A percentile compares a stretch with the other conserved stretches of the same genome.
These are phyloP conservation scores for Scolopax mira DNA, from an alignment of 2,113 vertebrate species.

Conservation along the genomic window DNA sequence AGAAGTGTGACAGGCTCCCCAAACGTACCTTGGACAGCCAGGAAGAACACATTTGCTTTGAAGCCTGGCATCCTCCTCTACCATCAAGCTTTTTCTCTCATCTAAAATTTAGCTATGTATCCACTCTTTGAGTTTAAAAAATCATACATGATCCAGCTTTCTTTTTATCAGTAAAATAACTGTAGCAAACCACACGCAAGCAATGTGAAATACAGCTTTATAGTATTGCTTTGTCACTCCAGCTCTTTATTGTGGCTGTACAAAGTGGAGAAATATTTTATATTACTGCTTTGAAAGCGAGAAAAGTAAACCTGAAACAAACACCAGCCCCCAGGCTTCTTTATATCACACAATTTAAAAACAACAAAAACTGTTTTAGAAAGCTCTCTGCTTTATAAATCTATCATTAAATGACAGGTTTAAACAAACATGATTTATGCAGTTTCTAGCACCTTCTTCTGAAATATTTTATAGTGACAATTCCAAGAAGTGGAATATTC, in stretches of 20 bases:
- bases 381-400: neutral
- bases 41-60: neutral
- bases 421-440: neutral
- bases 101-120: neutral
- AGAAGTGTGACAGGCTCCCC: neutral
- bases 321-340: neutral
- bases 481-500: neutral
- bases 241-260: neutral
- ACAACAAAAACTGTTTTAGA: neutral
- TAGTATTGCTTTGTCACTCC: neutral
- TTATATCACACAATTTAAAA: neutral
- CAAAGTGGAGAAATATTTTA: neutral
- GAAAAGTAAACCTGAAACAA: conserved; percentile 3
- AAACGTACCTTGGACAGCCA: neutral
- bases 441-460: neutral
- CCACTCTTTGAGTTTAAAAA: neutral
- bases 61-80: neutral
- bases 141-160: neutral
- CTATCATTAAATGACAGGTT: neutral
- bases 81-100: neutral
- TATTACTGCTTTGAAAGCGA: conserved; percentile 1
- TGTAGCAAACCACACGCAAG: neutral
- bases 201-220: neutral
- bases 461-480: neutral
- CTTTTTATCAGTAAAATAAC: conserved; percentile 12